Conservation (phyloP, 2,888 invertebrate species). For the Lypha dubia region DNA sequence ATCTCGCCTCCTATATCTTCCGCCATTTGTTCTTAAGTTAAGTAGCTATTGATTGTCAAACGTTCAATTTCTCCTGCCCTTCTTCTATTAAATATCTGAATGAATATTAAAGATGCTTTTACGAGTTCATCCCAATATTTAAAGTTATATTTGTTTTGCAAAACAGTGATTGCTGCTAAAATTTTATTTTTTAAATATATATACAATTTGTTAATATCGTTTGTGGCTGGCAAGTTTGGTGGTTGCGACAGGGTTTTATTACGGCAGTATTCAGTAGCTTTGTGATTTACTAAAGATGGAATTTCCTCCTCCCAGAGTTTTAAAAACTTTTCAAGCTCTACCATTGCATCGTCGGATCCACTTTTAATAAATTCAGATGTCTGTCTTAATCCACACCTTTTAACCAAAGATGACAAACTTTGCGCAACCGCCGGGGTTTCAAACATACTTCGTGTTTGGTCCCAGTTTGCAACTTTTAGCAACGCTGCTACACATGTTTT, state of each 20-base stretch:
- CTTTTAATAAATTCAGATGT: background rate
- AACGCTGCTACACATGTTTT: background rate
- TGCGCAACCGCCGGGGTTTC: background rate
- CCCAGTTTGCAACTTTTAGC: background rate
- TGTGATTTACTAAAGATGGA: background rate
- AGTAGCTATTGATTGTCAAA: background rate
- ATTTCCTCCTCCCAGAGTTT: background rate
- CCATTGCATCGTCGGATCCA: background rate
- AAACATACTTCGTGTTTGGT: background rate
- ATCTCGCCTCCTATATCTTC: background rate
- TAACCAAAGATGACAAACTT: background rate
- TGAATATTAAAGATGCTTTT: background rate
- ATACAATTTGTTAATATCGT: background rate
- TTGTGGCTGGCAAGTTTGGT: no score
- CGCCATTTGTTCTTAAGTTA: background rate
- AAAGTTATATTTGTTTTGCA: background rate
- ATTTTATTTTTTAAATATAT: background rate
- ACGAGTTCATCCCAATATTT: background rate
- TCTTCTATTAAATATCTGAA: slow-evolving; percentile 13
- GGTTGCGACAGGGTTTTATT: background rate
- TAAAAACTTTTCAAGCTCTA: background rate
- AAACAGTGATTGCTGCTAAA: background rate
- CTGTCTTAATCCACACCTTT: background rate
- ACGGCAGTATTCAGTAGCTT: background rate
- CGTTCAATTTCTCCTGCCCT: slow-evolving; percentile 2